Conservation (phyloP, 2,888 invertebrate genomes). For the Macaria notata region DNA sequence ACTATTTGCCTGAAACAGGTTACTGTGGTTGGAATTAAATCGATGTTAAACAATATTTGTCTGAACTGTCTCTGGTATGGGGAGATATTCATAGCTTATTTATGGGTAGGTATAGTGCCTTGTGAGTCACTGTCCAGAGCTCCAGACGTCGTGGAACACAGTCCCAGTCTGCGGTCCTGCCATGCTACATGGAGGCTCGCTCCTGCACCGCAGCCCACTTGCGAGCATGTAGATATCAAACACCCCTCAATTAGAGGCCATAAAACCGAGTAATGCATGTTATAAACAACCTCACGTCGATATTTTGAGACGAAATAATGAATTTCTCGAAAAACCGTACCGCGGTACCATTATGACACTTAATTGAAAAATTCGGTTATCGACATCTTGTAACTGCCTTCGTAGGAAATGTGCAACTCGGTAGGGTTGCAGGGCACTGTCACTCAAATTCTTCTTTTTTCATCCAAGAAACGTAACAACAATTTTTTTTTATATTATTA, state of each 20-base stretch:
- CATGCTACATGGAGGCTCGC: constrained; percentile 24
- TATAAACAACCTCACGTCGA: constrained; percentile 19
- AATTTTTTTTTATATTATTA: too few species aligned
- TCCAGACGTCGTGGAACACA: too few species aligned
- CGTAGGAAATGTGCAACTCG: constrained; percentile 58
- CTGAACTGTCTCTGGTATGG: too few species aligned
- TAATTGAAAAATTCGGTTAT: constrained; percentile 78
- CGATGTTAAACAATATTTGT: too few species aligned
- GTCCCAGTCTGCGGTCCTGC: too few species aligned
- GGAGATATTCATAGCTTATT: too few species aligned
- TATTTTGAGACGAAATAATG: constrained; percentile 53
- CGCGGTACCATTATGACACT: constrained; percentile 72
- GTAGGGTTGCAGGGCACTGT: constrained; percentile 49
- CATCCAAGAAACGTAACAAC: too few species aligned
- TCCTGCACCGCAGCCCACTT: constrained; percentile 53
- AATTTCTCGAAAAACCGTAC: constrained; percentile 61
- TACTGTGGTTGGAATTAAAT: too few species aligned
- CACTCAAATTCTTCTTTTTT: too few species aligned
- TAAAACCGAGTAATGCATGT: constrained; percentile 29
- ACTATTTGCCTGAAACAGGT: too few species aligned
- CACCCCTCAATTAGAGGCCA: constrained; percentile 60
- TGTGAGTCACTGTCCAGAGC: too few species aligned
- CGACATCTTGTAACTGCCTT: constrained; percentile 70
- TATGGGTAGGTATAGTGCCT: too few species aligned
- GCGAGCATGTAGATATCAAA: constrained; percentile 33